Conservation (phyloP, 2,113 vertebrate species). For the Ailuropoda melanoleuca region DNA sequence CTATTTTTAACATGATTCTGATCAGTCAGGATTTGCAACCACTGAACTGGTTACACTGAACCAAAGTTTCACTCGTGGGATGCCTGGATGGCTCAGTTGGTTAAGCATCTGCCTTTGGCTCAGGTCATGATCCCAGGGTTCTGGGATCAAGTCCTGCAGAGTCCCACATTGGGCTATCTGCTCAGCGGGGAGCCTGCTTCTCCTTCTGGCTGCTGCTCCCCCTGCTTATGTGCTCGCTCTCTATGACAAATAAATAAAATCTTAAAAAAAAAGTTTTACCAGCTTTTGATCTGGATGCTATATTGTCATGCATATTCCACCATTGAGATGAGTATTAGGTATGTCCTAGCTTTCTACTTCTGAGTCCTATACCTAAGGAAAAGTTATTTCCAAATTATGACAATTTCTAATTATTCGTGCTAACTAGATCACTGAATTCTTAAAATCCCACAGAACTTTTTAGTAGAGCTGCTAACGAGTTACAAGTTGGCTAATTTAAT, state of each 20-base stretch:
- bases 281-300: not conserved
- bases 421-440: not conserved
- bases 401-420: not conserved
- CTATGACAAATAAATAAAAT: not conserved
- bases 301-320: not conserved
- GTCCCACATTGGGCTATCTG: too few relatives aligned
- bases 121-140: too few relatives aligned
- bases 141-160: too few relatives aligned
- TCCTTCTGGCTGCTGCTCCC: too few relatives aligned
- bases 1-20: not conserved
- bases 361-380: not conserved
- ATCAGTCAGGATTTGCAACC: not conserved
- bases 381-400: conserved; percentile 3
- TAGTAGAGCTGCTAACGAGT: not conserved
- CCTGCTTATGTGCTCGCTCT: too few relatives aligned
- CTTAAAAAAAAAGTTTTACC: not conserved
- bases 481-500: not conserved
- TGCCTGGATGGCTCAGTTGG: too few relatives aligned
- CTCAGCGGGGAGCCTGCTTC: too few relatives aligned
- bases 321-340: not conserved
- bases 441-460: not conserved
- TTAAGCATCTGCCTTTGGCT: too few relatives aligned
- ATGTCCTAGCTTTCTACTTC: not conserved
- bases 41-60: not conserved
- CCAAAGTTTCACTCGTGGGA: not conserved